A percentile compares a stretch with the other conserved stretches of the same genome.
Conservation (phyloP, 2,113 vertebrate genomes). For the Siniperca chuatsi region DNA sequence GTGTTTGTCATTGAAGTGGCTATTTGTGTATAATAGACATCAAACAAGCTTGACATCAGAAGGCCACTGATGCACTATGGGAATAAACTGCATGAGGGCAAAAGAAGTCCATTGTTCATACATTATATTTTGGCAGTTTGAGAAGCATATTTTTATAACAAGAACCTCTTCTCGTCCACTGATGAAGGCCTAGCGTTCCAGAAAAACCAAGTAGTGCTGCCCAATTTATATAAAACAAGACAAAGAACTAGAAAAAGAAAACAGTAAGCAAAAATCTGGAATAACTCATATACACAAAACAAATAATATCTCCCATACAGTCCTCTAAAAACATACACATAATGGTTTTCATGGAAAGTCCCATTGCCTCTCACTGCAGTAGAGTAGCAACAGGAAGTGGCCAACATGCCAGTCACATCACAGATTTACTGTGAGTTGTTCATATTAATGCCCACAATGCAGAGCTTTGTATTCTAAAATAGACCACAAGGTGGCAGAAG, state of each 20-base stretch:
- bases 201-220: neutral
- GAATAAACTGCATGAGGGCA: neutral
- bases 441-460: neutral
- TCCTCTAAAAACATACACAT: neutral
- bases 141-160: neutral
- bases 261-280: neutral
- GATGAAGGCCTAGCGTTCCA: neutral
- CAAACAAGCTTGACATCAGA: neutral
- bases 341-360: neutral
- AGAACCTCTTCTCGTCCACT: neutral
- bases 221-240: neutral
- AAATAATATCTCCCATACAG: neutral
- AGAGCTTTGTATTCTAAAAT: neutral
- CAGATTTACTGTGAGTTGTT: neutral
- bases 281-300: neutral
- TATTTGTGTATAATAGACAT: neutral
- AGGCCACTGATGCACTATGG: neutral
- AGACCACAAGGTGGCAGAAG: conserved; percentile 58
- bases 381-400: conserved; percentile 8
- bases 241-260: neutral
- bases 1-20: neutral
- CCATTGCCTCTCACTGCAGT: neutral
- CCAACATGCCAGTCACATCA: neutral
- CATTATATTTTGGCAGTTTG: neutral
- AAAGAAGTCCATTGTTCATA: neutral